Evolutionary conservation across 2,113 vertebrate species (phyloP).

Genomic region (Aspiorhynchus laticeps): DNA sequence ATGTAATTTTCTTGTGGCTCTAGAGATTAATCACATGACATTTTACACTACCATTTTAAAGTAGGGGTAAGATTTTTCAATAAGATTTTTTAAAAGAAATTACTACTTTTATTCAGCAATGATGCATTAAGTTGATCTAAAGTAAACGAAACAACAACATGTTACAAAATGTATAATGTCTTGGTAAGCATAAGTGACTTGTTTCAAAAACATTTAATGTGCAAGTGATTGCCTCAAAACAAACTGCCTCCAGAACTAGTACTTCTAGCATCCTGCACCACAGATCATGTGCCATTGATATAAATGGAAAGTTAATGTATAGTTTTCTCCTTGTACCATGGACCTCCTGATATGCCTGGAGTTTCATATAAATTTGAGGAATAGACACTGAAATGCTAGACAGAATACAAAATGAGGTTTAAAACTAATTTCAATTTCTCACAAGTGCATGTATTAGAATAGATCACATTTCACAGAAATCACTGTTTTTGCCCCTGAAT

Average conservation of each 20-base stretch:
- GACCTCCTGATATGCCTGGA: background rate
- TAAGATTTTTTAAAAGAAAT: too few relatives aligned
- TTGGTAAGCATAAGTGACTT: background rate
- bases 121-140: too few relatives aligned
- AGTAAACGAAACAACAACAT: too few relatives aligned
- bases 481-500: background rate
- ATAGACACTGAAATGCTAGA: background rate
- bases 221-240: background rate
- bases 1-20: too few relatives aligned
- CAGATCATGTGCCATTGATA: background rate
- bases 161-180: background rate
- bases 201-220: background rate
- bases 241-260: background rate
- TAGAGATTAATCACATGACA: too few relatives aligned
- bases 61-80: too few relatives aligned
- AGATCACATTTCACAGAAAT: background rate
- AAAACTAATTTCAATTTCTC: background rate
- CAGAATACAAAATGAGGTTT: background rate
- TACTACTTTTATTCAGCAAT: too few relatives aligned
- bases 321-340: background rate
- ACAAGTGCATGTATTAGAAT: background rate
- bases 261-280: background rate
- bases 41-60: too few relatives aligned
- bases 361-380: background rate
- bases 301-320: background rate